Evolutionary conservation across 2,113 vertebrate genomes (phyloP).

Genomic region (Athene noctua): DNA sequence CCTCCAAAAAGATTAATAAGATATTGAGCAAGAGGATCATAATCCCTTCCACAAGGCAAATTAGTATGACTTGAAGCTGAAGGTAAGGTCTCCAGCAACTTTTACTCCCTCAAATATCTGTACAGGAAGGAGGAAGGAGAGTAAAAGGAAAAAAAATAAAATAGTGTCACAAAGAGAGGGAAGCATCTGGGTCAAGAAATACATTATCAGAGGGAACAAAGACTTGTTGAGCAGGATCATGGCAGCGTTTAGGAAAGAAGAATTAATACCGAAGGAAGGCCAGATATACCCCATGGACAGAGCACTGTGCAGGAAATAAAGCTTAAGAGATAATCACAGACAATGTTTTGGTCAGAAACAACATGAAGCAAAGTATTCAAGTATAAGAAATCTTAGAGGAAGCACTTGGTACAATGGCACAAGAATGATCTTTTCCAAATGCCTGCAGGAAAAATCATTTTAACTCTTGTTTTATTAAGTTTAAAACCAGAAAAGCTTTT

Average conservation of each 20-base stretch:
- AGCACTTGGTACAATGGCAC: not conserved
- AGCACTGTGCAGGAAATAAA: not conserved
- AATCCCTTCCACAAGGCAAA: not conserved
- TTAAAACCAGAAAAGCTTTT: not conserved
- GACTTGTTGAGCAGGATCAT: not conserved
- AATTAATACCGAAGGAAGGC: not conserved
- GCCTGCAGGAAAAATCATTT: not conserved
- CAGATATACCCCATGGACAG: too few species aligned
- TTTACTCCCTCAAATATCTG: not conserved
- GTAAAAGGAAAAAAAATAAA: not conserved
- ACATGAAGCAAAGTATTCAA: not conserved
- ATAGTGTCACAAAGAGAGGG: not conserved
- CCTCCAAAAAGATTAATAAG: not conserved
- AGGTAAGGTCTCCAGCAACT: not conserved
- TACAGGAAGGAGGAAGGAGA: not conserved
- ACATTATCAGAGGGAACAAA: not conserved
- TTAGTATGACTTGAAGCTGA: not conserved
- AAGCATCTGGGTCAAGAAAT: not conserved
- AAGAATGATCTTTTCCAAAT: not conserved
- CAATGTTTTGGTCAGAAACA: not conserved
- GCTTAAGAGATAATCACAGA: not conserved
- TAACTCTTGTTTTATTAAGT: not conserved
- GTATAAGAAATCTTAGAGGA: not conserved
- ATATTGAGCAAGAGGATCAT: not conserved
- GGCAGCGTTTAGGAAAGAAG: not conserved